These are phyloP conservation scores for Drosophila sordidula DNA, from an alignment of 2,888 invertebrate genomes.

Conservation along the genomic window DNA sequence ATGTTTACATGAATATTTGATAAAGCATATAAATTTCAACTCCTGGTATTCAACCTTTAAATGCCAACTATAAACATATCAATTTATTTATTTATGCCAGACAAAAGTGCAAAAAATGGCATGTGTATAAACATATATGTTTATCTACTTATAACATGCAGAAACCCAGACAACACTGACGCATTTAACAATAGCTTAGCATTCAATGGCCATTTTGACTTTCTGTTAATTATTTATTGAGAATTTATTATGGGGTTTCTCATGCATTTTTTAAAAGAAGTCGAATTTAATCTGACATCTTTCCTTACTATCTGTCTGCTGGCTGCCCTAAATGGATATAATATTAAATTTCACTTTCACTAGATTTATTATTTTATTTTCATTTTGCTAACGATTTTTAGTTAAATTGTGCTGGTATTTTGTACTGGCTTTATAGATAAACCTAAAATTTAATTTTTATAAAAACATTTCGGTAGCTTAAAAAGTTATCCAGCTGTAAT, in stretches of 20 bases:
- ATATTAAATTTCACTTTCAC: background rate
- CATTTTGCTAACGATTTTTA: background rate
- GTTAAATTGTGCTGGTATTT: too few relatives aligned
- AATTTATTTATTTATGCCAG: constrained; percentile 52
- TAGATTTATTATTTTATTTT: background rate
- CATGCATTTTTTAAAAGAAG: constrained; percentile 8
- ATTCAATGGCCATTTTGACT: constrained; percentile 9
- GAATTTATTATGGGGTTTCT: constrained; percentile 27
- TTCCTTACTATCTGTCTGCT: background rate
- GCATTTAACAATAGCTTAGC: constrained; percentile 8
- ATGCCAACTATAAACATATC: constrained; percentile 54
- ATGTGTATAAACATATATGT: background rate
- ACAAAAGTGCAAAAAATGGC: constrained; percentile 24
- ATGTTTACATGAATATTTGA: constrained; percentile 78
- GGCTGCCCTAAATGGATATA: background rate
- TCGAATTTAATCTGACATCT: constrained; percentile 13
- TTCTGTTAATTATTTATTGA: constrained; percentile 27
- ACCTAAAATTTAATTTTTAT: background rate
- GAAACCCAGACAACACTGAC: background rate
- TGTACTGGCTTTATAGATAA: too few relatives aligned
- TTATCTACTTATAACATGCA: background rate
- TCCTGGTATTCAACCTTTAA: constrained; percentile 26
- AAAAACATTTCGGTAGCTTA: background rate
- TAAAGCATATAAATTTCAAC: constrained; percentile 70
- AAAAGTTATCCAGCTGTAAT: background rate